Evolutionary conservation across 1,140 invertebrate species (phyloP).

Genomic region (Pararge aegeria): DNA sequence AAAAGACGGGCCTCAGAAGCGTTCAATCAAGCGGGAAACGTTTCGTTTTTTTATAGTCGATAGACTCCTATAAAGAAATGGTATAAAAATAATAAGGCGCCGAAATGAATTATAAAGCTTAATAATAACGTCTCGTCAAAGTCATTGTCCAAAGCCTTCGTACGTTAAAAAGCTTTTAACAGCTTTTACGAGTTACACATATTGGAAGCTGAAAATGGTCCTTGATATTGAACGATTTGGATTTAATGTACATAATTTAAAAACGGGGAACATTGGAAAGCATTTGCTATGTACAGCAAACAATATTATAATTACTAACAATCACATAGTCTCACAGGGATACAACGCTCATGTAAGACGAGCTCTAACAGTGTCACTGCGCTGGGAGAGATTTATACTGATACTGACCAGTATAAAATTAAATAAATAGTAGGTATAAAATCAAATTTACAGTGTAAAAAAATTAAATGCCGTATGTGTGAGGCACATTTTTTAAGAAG

Average conservation of each 20-base stretch:
- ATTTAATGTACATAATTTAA: conserved; percentile 35
- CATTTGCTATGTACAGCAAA: no score
- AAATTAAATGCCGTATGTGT: no score
- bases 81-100: conserved; percentile 73
- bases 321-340: no score
- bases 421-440: no score
- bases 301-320: no score
- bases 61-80: conserved; percentile 68
- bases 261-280: no score
- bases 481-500: no score
- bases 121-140: conserved; percentile 54
- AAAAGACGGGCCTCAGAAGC: conserved; percentile 23
- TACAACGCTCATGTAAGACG: no score
- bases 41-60: conserved; percentile 69
- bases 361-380: no score
- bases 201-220: conserved; percentile 35
- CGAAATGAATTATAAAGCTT: conserved; percentile 68
- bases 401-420: no score
- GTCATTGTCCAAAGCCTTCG: conserved; percentile 49
- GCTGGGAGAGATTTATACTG: no score
- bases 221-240: conserved; percentile 54
- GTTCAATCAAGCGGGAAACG: conserved; percentile 68
- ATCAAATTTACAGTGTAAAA: no score
- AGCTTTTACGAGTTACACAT: conserved; percentile 45
- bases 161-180: conserved; percentile 54